Conservation (phyloP, 2,797 vertebrate species). For the Xerus rutilus region DNA sequence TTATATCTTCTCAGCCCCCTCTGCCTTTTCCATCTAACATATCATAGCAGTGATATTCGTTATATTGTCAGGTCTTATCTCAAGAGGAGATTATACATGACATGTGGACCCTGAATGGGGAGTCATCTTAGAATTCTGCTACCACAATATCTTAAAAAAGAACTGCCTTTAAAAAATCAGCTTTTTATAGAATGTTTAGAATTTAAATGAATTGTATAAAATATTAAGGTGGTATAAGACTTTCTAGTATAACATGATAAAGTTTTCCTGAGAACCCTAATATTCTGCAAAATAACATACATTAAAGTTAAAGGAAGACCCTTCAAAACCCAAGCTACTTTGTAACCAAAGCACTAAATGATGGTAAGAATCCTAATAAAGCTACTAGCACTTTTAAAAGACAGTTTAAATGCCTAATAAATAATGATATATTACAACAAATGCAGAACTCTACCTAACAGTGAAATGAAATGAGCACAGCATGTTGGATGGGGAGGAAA, state of each 20-base stretch:
- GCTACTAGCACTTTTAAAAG: slow-evolving; percentile 37
- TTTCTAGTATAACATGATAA: not conserved
- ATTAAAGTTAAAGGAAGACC: not conserved
- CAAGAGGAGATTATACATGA: not conserved
- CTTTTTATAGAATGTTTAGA: slow-evolving; percentile 20
- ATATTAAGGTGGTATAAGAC: not conserved
- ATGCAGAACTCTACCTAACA: not conserved
- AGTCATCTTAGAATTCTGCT: not conserved
- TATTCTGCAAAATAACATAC: slow-evolving; percentile 37
- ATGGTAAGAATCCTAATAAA: slow-evolving; percentile 45
- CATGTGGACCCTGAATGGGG: not conserved
- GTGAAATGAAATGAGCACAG: not conserved
- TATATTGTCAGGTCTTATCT: not conserved
- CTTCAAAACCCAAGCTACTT: not conserved
- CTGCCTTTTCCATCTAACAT: slow-evolving; percentile 13
- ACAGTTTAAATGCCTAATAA: slow-evolving; percentile 58
- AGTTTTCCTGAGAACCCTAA: not conserved
- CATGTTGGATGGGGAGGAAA: not conserved
- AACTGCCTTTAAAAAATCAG: not conserved
- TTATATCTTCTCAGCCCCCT: not conserved
- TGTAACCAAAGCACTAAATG: slow-evolving; percentile 42
- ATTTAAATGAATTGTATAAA: slow-evolving; percentile 7
- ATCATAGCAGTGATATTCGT: not conserved
- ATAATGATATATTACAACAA: slow-evolving; percentile 35
- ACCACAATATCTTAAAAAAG: too few species aligned